These are phyloP conservation scores for Camponotus floridanus DNA, from an alignment of 1,140 invertebrate genomes.

Conservation along the genomic window DNA sequence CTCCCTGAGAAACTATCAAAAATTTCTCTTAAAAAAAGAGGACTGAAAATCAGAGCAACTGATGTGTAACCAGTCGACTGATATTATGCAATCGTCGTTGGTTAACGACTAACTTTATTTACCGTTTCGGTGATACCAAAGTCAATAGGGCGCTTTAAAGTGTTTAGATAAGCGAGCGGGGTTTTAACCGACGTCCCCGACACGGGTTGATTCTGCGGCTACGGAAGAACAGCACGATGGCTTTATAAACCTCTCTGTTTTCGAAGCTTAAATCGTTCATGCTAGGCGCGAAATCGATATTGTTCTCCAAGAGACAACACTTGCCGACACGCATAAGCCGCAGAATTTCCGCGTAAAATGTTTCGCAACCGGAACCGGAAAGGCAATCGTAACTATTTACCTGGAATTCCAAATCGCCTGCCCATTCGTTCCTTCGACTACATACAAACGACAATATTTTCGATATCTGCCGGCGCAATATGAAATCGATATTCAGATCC, in stretches of 20 bases:
- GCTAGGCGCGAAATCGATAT: constrained; percentile 64
- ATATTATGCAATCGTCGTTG: constrained; percentile 1
- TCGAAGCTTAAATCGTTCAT: constrained; percentile 57
- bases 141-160: constrained; percentile 7
- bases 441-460: constrained; percentile 61
- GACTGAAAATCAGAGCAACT: background rate
- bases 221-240: background rate
- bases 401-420: constrained; percentile 36
- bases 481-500: constrained; percentile 57
- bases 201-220: constrained; percentile 19
- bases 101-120: constrained; percentile 10
- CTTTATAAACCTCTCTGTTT: constrained; percentile 59
- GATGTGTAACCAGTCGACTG: constrained; percentile 2
- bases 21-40: constrained; percentile 5
- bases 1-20: background rate
- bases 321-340: constrained; percentile 48
- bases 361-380: background rate
- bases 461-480: constrained; percentile 48
- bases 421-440: constrained; percentile 15
- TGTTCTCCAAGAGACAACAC: constrained; percentile 51
- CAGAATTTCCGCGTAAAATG: constrained; percentile 59
- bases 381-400: constrained; percentile 39
- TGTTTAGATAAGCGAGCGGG: constrained; percentile 15
- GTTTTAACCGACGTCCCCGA: background rate
- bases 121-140: background rate